Evolutionary conservation across 2,888 invertebrate species (phyloP).

Genomic region (Fragum sueziense): DNA sequence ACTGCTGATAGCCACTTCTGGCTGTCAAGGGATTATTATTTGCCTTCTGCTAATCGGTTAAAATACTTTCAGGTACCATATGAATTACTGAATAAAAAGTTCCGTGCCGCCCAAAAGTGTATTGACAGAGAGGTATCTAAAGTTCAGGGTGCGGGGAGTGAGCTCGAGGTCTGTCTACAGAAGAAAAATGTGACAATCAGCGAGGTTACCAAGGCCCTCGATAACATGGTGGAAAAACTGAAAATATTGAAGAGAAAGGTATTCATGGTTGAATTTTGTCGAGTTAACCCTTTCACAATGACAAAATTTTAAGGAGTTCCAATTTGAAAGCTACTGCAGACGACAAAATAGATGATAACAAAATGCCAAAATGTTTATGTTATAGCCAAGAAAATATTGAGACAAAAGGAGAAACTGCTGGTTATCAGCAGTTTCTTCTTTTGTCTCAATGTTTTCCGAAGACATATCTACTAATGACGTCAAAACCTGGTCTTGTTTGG

Average conservation of each 20-base stretch:
- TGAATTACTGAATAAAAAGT: constrained; percentile 98
- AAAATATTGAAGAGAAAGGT: constrained; percentile 94
- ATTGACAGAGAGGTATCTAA: constrained; percentile 93
- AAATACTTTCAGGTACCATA: constrained; percentile 91
- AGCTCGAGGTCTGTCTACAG: constrained; percentile 90
- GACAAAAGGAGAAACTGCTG: too few species aligned
- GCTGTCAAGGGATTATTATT: too few species aligned
- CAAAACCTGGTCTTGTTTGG: too few species aligned
- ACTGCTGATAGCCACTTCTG: too few species aligned
- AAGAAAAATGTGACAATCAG: constrained; percentile 82
- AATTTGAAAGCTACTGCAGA: not conserved
- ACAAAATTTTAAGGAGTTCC: not conserved
- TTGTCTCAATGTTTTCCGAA: too few species aligned
- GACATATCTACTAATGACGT: too few species aligned
- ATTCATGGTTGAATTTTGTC: constrained; percentile 32
- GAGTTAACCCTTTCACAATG: too few species aligned
- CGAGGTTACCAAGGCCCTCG: constrained; percentile 88
- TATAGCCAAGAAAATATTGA: too few species aligned
- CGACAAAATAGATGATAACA: too few species aligned
- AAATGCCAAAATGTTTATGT: too few species aligned
- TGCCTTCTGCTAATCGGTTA: too few species aligned
- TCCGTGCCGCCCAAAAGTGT: constrained; percentile 96
- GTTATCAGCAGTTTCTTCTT: too few species aligned
- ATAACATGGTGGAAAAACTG: constrained; percentile 94
- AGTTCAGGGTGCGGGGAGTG: constrained; percentile 90